Conservation (phyloP, 2,113 vertebrate genomes). For the Anoura caudifer region DNA sequence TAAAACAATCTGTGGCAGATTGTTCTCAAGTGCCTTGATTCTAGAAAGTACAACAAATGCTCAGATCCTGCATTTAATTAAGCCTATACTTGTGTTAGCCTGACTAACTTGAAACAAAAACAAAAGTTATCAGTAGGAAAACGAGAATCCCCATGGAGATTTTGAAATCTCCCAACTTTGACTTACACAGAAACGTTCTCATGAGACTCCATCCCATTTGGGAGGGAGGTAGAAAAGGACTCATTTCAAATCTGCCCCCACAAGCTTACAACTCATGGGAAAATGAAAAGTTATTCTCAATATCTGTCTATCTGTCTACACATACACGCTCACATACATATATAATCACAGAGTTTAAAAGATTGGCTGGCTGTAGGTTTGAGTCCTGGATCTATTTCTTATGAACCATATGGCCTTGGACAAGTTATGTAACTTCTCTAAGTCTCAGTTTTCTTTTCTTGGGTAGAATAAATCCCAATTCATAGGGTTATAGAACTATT, state of each 20-base stretch:
- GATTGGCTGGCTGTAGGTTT: not conserved
- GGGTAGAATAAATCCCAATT: not conserved
- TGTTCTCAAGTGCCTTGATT: conserved; percentile 10
- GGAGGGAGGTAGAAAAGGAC: not conserved
- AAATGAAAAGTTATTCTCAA: not conserved
- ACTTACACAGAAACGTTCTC: conserved; percentile 14
- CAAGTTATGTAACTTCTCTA: not conserved
- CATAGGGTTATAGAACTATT: not conserved
- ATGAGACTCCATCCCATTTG: not conserved
- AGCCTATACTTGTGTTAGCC: conserved; percentile 30
- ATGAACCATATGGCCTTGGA: not conserved
- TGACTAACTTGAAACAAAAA: conserved; percentile 32
- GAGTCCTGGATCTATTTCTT: not conserved
- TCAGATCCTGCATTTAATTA: conserved; percentile 53
- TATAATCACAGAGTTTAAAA: not conserved
- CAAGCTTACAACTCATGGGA: not conserved
- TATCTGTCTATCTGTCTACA: not conserved
- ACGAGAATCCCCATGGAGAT: conserved; percentile 49
- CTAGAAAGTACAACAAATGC: conserved; percentile 38
- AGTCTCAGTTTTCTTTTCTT: conserved; percentile 8
- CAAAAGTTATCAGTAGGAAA: conserved; percentile 62
- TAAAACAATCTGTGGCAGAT: not conserved
- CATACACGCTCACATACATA: not conserved
- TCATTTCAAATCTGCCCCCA: not conserved
- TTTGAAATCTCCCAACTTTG: conserved; percentile 32